Conservation (phyloP, 2,797 vertebrate genomes). For the Bradypus variegatus region DNA sequence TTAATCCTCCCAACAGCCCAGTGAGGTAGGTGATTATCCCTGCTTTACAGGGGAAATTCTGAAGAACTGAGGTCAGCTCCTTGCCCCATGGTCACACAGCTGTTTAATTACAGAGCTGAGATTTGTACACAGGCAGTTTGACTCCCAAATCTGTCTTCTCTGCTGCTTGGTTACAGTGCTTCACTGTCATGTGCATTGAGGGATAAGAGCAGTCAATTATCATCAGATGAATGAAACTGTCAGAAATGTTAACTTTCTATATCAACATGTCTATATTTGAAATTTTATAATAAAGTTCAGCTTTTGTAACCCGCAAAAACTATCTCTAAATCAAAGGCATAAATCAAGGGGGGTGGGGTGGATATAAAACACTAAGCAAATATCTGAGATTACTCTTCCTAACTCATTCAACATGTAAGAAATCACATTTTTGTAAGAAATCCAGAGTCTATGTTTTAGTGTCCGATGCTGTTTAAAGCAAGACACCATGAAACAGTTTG, state of each 20-base stretch:
- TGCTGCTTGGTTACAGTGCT: background rate
- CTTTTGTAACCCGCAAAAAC: background rate
- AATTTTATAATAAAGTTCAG: background rate
- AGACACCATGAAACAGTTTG: no score
- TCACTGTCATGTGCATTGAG: background rate
- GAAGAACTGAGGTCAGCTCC: background rate
- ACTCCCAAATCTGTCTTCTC: background rate
- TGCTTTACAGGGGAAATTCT: background rate
- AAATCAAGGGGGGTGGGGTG: no score
- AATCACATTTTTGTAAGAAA: background rate
- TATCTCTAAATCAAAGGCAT: background rate
- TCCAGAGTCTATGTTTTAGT: background rate
- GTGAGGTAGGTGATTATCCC: background rate
- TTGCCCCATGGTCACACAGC: background rate
- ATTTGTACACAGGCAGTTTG: background rate
- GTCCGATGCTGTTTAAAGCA: no score
- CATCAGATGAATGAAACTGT: background rate
- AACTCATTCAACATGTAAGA: background rate
- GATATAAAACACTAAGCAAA: no score
- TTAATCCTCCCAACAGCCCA: background rate
- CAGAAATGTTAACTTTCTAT: background rate
- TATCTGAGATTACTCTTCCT: background rate
- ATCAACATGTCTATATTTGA: background rate
- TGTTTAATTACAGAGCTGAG: background rate
- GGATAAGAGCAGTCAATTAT: background rate